phyloP scores from a whole-genome alignment of 64 coral and sea anemone species.

The Pocillopora verrucosa region DNA sequence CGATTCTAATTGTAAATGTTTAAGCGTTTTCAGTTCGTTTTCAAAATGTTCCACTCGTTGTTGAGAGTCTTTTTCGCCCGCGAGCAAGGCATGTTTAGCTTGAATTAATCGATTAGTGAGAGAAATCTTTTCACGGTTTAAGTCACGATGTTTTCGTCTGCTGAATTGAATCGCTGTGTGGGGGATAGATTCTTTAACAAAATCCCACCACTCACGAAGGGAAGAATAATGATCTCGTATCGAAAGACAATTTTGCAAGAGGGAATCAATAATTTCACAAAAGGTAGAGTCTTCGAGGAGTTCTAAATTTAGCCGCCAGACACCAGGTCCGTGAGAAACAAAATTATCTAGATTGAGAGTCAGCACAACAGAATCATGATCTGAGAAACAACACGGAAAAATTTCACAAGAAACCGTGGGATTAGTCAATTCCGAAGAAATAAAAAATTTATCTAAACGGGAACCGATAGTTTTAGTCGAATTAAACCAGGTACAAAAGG shows the following conservation, averaged over 20 bases:
- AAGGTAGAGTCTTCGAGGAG: background rate
- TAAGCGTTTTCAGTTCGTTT: background rate
- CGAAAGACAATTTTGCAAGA: background rate
- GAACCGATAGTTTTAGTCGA: background rate
- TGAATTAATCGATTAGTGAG: background rate
- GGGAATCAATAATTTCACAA: background rate
- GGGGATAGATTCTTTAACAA: background rate
- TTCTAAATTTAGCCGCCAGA: background rate
- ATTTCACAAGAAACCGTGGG: background rate
- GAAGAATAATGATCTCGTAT: background rate
- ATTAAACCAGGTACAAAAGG: background rate
- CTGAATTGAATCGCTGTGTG: background rate
- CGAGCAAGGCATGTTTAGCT: background rate
- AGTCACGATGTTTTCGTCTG: background rate
- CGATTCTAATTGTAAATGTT: background rate
- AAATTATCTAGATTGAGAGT: background rate
- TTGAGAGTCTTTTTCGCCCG: background rate
- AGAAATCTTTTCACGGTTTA: background rate
- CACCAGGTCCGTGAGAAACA: background rate
- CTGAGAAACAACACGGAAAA: constrained; percentile 21
- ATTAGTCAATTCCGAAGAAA: background rate
- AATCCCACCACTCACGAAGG: background rate
- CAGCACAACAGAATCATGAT: background rate
- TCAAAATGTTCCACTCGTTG: background rate
- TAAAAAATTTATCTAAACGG: background rate